Evolutionary conservation across 30 jellyfish, hydroid and myxozoan genomes (phyloP), one percentile per base, ranked within the genome.

Genomic region (Nemopilema nomurai): DNA sequence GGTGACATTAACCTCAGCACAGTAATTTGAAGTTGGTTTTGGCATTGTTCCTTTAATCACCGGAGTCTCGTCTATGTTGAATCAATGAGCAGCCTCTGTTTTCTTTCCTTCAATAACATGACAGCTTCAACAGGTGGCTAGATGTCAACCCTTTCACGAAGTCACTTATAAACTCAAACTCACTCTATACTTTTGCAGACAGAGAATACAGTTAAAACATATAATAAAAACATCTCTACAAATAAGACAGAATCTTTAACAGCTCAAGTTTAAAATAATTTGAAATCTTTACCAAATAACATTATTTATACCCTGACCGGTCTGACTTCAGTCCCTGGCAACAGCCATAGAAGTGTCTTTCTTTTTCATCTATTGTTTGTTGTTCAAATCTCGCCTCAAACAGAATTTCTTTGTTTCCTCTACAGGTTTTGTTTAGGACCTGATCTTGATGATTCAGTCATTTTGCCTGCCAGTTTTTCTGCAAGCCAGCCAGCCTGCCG

Each of bases 401-500:
- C 50, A 28, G 6, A 41, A 57, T 16, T 30, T 41, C 57, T 64
- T 80, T 80, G 81, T 80, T 41, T 28, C 49, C 1, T 25, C 78
- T 28, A 81, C 89, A 80, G 89, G 89, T 80, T 24, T n/a, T 80
- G 18, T 71, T 71, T 71, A 51, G 49, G n/a, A 23, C 28, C 71
- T 63, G 13, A 32, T n/a, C 52, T 74, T 71, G 81, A 19, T 67
- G 49, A 28, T 3, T 13, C 57, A 41, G 13, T 13, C 57, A 6
- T 41, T 41, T 41, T 13, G 41, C 65, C 65, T 0, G 81, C 74
- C 72, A 63, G 51, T 22, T 51, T 49, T 9, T 76, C 52, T 26
- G 72, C 79, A 49, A 27, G 25, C 79, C 88, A 31, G 74, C 89
- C 81, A 80, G 89, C 81, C 79, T 63, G 81, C 89, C 89, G 65